These are phyloP conservation scores for Leptobrachium ailaonicum DNA, from an alignment of 2,113 vertebrate genomes.

Conservation along the genomic window DNA sequence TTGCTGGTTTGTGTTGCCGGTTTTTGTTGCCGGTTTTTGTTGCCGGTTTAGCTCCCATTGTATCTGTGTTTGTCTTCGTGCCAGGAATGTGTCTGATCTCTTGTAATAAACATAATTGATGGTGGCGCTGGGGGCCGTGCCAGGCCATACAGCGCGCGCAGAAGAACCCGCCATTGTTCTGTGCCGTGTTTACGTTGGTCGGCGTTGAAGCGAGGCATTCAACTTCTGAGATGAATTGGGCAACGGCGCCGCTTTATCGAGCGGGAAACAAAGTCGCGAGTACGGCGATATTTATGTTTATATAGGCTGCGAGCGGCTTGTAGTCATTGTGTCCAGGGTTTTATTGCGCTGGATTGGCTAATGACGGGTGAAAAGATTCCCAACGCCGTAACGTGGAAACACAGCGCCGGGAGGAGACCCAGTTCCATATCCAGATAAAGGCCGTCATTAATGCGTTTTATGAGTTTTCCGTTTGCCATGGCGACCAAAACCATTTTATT, in stretches of 20 bases:
- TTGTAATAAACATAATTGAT: neutral
- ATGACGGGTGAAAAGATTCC: neutral
- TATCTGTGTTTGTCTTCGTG: too few species aligned
- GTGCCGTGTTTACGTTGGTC: neutral
- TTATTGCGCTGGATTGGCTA: neutral
- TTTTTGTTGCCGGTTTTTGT: too few species aligned
- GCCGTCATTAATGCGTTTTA: neutral
- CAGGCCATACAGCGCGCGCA: neutral
- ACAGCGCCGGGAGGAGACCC: neutral
- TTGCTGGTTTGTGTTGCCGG: too few species aligned
- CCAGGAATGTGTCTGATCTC: too few species aligned
- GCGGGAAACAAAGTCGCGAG: neutral
- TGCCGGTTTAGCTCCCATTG: too few species aligned
- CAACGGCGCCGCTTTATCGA: neutral
- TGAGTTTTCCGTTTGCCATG: neutral
- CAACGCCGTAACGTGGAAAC: neutral
- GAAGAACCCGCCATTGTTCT: neutral
- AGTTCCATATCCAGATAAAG: neutral
- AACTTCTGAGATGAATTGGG: neutral
- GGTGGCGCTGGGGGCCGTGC: neutral
- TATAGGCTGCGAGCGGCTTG: neutral
- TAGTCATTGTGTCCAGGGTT: neutral
- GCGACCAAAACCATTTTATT: too few species aligned
- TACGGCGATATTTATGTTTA: constrained; percentile 18
- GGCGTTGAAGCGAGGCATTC: neutral